phyloP scores from a whole-genome alignment of 2,797 vertebrate species.

The Pseudocheirus occidentalis region DNA sequence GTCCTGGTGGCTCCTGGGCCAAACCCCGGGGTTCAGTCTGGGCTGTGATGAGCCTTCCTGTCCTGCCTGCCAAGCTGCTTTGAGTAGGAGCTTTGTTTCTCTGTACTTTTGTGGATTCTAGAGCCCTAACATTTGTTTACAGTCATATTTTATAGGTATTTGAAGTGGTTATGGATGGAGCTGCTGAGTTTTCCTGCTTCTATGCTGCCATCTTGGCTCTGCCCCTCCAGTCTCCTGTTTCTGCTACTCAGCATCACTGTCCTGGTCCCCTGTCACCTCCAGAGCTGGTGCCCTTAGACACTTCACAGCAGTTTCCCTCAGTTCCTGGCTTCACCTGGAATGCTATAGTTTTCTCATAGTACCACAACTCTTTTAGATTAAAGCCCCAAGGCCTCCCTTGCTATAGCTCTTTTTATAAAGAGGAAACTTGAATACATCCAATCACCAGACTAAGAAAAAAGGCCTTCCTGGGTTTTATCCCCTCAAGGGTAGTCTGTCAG shows the following conservation, averaged over 20 bases:
- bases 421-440: not conserved
- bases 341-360: not conserved
- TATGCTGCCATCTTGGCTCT: too few relatives aligned
- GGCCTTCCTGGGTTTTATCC: not conserved
- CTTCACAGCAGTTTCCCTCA: not conserved
- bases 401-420: not conserved
- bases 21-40: too few relatives aligned
- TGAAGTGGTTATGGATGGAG: too few relatives aligned
- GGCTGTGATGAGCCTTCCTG: too few relatives aligned
- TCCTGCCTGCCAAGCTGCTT: too few relatives aligned
- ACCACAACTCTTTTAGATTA: not conserved
- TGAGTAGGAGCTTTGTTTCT: too few relatives aligned
- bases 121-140: too few relatives aligned
- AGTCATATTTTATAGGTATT: too few relatives aligned
- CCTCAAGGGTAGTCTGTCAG: not conserved
- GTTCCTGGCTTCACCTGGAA: not conserved
- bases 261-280: not conserved
- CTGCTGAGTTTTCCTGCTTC: too few relatives aligned
- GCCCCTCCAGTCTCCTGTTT: too few relatives aligned
- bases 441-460: not conserved
- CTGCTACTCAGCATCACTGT: not conserved
- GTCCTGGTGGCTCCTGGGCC: too few relatives aligned
- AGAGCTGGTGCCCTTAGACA: not conserved
- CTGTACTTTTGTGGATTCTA: too few relatives aligned
- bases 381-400: not conserved